Evolutionary conservation across 2,888 invertebrate species (phyloP).

Genomic region (Drymonia ruficornis): DNA sequence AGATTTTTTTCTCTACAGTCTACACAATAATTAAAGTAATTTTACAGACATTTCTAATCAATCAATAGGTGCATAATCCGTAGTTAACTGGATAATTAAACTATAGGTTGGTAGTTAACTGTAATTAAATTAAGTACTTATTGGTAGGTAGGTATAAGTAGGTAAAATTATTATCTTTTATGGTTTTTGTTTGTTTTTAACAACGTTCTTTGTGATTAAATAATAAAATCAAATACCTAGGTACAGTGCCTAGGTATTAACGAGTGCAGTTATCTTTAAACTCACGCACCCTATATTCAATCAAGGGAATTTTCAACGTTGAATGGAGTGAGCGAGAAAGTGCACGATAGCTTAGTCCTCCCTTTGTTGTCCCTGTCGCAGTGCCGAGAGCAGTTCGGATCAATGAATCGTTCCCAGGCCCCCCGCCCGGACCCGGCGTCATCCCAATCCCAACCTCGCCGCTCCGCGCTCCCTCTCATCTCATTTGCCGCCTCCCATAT

Average conservation of each 20-base stretch:
- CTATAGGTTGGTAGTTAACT: too few relatives aligned
- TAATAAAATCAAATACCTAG: too few relatives aligned
- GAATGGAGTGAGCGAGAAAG: constrained; percentile 56
- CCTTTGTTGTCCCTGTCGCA: constrained; percentile 67
- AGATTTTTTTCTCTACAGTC: constrained; percentile 10
- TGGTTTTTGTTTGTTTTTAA: too few relatives aligned
- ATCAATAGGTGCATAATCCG: too few relatives aligned
- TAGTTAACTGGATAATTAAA: too few relatives aligned
- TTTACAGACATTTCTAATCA: too few relatives aligned
- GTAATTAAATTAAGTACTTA: too few relatives aligned
- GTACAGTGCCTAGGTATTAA: too few relatives aligned
- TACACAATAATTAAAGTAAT: not conserved
- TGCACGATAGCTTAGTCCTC: constrained; percentile 44
- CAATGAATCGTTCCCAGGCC: constrained; percentile 81
- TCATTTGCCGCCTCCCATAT: constrained; percentile 27
- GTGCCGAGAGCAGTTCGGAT: constrained; percentile 78
- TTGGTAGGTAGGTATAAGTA: too few relatives aligned
- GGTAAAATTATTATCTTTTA: too few relatives aligned
- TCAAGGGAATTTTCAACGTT: constrained; percentile 19
- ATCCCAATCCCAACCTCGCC: constrained; percentile 47
- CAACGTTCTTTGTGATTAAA: too few relatives aligned
- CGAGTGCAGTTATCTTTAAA: too few relatives aligned
- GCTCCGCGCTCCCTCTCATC: constrained; percentile 47
- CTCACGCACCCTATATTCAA: not conserved
- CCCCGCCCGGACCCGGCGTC: constrained; percentile 63